Conservation (phyloP, 2,888 invertebrate genomes). For the Dynastes maya region DNA sequence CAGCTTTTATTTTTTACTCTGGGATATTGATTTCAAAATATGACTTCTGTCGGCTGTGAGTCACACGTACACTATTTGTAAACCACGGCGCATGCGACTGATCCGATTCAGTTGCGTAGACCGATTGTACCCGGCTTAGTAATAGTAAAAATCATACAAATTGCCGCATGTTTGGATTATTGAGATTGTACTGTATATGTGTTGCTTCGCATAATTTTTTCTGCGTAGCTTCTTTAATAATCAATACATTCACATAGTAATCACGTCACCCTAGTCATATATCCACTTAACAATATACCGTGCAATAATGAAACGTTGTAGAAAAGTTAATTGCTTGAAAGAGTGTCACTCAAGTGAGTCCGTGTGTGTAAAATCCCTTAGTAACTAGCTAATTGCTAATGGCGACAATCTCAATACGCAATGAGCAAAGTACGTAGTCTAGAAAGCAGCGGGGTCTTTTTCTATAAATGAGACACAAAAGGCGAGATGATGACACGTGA, state of each 20-base stretch:
- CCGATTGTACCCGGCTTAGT: too few relatives aligned
- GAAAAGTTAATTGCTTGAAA: slow-evolving; percentile 66
- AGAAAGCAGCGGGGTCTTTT: slow-evolving; percentile 52
- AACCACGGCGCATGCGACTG: too few relatives aligned
- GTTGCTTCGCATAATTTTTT: background rate
- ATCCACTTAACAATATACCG: slow-evolving; percentile 11
- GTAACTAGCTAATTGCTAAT: slow-evolving; percentile 64
- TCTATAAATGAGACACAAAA: slow-evolving; percentile 51
- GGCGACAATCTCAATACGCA: slow-evolving; percentile 63
- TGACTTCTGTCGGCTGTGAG: too few relatives aligned
- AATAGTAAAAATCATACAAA: too few relatives aligned
- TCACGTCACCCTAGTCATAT: background rate
- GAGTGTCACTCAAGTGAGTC: slow-evolving; percentile 68
- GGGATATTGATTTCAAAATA: too few relatives aligned
- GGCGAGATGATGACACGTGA: slow-evolving; percentile 51
- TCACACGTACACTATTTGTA: too few relatives aligned
- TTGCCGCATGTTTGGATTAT: too few relatives aligned
- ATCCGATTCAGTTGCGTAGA: too few relatives aligned
- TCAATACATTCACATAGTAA: background rate
- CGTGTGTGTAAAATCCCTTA: slow-evolving; percentile 65
- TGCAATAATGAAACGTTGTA: slow-evolving; percentile 43
- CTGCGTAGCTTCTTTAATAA: background rate
- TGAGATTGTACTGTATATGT: too few relatives aligned
- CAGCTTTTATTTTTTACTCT: too few relatives aligned
- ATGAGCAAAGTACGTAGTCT: slow-evolving; percentile 37